Conservation (phyloP, 2,888 invertebrate species). For the Ophioninae sp. region DNA sequence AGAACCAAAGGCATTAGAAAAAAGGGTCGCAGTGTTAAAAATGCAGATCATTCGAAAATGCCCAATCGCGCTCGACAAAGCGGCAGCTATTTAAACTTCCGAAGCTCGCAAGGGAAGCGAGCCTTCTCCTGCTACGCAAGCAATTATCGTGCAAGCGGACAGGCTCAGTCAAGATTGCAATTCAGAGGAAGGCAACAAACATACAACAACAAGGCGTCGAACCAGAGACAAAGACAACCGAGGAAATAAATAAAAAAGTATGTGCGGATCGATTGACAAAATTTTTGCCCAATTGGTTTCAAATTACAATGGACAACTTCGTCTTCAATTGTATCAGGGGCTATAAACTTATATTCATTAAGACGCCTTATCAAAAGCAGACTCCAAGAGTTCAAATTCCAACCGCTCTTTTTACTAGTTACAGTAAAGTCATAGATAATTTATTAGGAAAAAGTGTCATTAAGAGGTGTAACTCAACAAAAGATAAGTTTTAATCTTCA, state of each 20-base stretch:
- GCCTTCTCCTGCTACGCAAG: slow-evolving; percentile 32
- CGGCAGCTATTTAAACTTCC: slow-evolving; percentile 42
- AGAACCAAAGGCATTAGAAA: slow-evolving; percentile 27
- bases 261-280: slow-evolving; percentile 43
- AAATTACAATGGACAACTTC: slow-evolving; percentile 54
- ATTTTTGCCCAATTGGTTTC: slow-evolving; percentile 34
- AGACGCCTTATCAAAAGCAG: slow-evolving; percentile 5
- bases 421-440: slow-evolving; percentile 22
- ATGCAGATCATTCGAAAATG: not conserved
- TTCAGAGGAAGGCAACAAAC: slow-evolving; percentile 47
- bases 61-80: not conserved
- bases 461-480: slow-evolving; percentile 5
- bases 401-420: slow-evolving; percentile 27
- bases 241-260: slow-evolving; percentile 36
- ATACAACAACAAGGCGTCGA: slow-evolving; percentile 36
- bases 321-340: slow-evolving; percentile 49
- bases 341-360: slow-evolving; percentile 43
- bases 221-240: slow-evolving; percentile 12
- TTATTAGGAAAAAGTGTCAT: slow-evolving; percentile 45
- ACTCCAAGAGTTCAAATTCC: slow-evolving; percentile 26
- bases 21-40: slow-evolving; percentile 19
- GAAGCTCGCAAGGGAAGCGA: slow-evolving; percentile 42
- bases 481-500: slow-evolving; percentile 51
- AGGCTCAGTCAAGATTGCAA: slow-evolving; percentile 23
- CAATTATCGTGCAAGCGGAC: slow-evolving; percentile 18